Base-by-base conservation (phyloP, 1,140 invertebrate species). In the Drosophila chauvacae region DNA sequence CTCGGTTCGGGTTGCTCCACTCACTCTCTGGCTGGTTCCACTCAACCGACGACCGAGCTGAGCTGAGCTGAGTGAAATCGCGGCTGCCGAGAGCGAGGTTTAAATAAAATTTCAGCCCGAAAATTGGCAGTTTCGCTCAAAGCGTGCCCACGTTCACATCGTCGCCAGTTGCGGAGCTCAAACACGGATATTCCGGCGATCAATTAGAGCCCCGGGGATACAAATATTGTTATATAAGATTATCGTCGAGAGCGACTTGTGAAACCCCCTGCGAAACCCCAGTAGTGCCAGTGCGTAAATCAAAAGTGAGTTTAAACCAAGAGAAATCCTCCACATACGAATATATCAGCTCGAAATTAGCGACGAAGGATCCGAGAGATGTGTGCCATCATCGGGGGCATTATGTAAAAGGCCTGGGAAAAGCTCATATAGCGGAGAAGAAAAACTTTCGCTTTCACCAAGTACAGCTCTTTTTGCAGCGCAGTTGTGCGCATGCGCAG, bases 21-120 rank as follows among this genome's bases (percentile, higher is more conserved):
- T 33, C 50, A 13, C 47, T 66, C 74, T 59, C 63, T 33, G 51
- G 51, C 13, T 41, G 48, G 33, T 73, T 26, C 48, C 48, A 73
- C 85, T 81, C 69, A 81, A 58, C 63, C 65, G 60, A 41, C 26
- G 60, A 53, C 72, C 51, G 74, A 78, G 30, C 28, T 47, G 30
- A 53, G 30, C 30, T 13, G 47, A 6, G 18, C 16, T 64, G 61
- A 69, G 65, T 69, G 39, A 68, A 88, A 59, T 39, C 45, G 41
- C 41, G 7, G 30, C 42, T 45, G 41, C 28, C 75, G 42, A 72
- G 80, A 83, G 73, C 85, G 81, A 42, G 86, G 81, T 79, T 91
- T 91, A 91, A 91, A 91, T 90, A 91, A 77, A 77, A 83, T 90
- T 91, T 91, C 90, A 91, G 77, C 62, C 82, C 61, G 68, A 91